Base-by-base conservation (phyloP, 53 echinoderm and acorn worm species). In the Stichopus horrens region DNA sequence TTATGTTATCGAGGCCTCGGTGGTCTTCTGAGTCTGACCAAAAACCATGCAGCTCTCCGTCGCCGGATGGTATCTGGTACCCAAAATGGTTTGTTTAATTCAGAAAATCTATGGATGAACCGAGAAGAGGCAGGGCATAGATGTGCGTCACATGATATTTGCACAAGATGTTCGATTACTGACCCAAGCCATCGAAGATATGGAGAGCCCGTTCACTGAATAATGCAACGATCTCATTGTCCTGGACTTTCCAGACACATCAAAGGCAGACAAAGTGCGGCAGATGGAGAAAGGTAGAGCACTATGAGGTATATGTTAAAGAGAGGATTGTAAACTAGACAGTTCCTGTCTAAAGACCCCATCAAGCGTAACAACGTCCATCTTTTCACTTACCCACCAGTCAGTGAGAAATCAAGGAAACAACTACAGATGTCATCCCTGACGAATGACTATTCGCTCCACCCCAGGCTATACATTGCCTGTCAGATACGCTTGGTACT, bases 21-120 rank as follows among this genome's bases (percentile, higher is more conserved):
- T 56, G 86, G 90, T 9, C 86, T 76, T 59, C 58, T 90, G 19
- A 63, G 90, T 4, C 60, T 90, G 76, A 86, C 90, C 19, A 77
- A 86, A 22, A 86, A 90, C 23, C 86, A 59, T 8, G 63, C 86
- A 75, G 59, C 86, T 23, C 86, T 86, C 1, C 57, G 76, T 5
- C 75, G 90, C 5, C 60, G 86, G 86, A 90, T 90, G 91, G 87
- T 78, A 18, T 77, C 91, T 54, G 87, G 91, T 58, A n/a, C 88
- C 88, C 37, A 79, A 78, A 53, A 83, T 91, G 83, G 68, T 85
- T 21, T 56, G 89, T 19, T 58, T 73, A 6, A 83, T 88, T 76
- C 74, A 7, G 21, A 84, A 91, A 56, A 89, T 89, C 84, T n/a
- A 91, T 10, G 52, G 4, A 54, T 76, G 14, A 77, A n/a, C 57